Conservation (phyloP, 2,797 vertebrate species). For the Lithobates pipiens region DNA sequence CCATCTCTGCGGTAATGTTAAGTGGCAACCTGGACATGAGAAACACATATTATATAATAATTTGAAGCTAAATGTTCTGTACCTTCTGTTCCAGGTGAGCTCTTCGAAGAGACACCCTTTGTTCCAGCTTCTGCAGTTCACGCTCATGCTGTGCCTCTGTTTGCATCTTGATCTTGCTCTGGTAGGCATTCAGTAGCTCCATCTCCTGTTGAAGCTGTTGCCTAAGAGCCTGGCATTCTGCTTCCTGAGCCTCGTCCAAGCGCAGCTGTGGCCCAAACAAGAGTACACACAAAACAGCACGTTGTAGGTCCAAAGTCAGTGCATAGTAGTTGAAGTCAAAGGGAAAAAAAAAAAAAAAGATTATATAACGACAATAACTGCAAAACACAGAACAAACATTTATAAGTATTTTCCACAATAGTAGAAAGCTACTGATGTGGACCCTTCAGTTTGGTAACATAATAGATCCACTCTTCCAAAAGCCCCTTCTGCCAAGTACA, state of each 20-base stretch:
- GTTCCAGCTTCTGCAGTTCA: constrained; percentile 97
- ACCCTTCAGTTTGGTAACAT: too few relatives aligned
- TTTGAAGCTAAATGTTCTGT: neutral
- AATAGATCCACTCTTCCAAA: too few relatives aligned
- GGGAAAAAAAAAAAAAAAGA: neutral
- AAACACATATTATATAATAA: neutral
- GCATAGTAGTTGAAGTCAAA: neutral
- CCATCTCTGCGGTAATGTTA: neutral
- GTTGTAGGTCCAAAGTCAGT: neutral
- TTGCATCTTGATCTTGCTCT: constrained; percentile 99
- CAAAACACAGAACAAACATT: neutral
- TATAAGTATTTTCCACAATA: too few relatives aligned
- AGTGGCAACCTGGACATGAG: too few relatives aligned
- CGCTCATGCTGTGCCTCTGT: constrained; percentile 98
- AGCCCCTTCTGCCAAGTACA: too few relatives aligned
- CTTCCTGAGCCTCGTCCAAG: constrained; percentile 98
- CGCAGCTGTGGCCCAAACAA: constrained; percentile 82
- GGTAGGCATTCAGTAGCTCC: constrained; percentile 98
- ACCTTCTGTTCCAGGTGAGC: constrained; percentile 99
- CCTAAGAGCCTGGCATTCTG: constrained; percentile 97
- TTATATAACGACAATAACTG: neutral
- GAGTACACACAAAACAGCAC: constrained; percentile 45
- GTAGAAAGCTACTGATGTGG: too few relatives aligned
- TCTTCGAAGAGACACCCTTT: constrained; percentile 95
- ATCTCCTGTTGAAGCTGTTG: constrained; percentile 99